A percentile compares a stretch with the other conserved stretches of the same genome.
These are phyloP conservation scores for Orientallactaga bullata DNA, from an alignment of 2,113 vertebrate species.

Conservation along the genomic window DNA sequence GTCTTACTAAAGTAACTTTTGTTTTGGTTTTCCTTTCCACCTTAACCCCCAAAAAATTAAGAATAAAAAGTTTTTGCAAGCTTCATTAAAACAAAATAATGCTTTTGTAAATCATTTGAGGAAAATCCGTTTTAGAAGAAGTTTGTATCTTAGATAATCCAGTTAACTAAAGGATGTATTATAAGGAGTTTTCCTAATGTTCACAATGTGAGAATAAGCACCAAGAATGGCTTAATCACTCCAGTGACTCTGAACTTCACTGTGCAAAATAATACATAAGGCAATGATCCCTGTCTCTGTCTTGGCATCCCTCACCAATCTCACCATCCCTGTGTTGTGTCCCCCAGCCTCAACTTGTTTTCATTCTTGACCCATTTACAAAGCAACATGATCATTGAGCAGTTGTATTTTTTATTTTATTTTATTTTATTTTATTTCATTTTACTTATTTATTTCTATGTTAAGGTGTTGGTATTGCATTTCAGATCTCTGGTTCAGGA, in stretches of 20 bases:
- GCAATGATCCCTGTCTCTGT: too few relatives aligned
- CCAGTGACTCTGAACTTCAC: not conserved
- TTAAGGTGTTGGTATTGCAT: not conserved
- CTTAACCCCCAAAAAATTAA: not conserved
- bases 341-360: not conserved
- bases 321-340: not conserved
- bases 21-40: not conserved
- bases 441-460: not conserved
- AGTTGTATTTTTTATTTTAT: not conserved
- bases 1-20: not conserved
- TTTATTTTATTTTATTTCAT: too few relatives aligned
- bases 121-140: not conserved
- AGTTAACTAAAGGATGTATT: not conserved
- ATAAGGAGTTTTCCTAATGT: not conserved
- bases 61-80: not conserved
- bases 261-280: not conserved
- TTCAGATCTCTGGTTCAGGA: not conserved
- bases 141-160: not conserved
- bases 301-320: not conserved
- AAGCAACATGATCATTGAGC: not conserved
- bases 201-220: not conserved
- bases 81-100: slow-evolving; percentile 3
- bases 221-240: not conserved
- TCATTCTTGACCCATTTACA: not conserved
- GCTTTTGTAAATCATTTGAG: not conserved